Conservation (phyloP, 2,888 invertebrate species). For the Amphiduros pacificus region DNA sequence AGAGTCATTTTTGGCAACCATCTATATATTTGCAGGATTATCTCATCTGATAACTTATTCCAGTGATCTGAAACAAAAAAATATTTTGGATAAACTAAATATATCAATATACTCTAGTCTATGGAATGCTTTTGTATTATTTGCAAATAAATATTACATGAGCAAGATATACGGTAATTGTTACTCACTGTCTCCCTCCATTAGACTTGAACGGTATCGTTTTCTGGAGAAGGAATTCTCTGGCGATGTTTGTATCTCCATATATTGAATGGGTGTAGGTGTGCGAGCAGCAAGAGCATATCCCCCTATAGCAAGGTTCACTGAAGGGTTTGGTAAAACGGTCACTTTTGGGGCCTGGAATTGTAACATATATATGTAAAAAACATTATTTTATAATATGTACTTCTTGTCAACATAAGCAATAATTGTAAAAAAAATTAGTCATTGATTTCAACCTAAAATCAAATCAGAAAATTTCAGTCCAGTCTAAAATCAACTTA, state of each 20-base stretch:
- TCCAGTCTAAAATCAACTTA: too few relatives aligned
- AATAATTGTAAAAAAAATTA: not conserved
- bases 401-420: not conserved
- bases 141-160: too few relatives aligned
- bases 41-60: slow-evolving; percentile 79
- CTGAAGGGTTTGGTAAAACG: slow-evolving; percentile 8
- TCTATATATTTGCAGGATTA: slow-evolving; percentile 76
- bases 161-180: too few relatives aligned
- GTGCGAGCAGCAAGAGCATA: not conserved
- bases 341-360: slow-evolving; percentile 16
- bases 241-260: too few relatives aligned
- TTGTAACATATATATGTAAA: not conserved
- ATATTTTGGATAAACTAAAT: too few relatives aligned
- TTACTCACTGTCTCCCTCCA: too few relatives aligned
- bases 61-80: slow-evolving; percentile 70
- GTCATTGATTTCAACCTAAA: not conserved
- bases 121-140: too few relatives aligned
- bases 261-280: not conserved
- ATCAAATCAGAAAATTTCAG: not conserved
- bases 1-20: slow-evolving; percentile 80
- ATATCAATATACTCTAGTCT: too few relatives aligned
- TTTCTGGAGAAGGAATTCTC: too few relatives aligned
- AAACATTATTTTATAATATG: not conserved
- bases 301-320: slow-evolving; percentile 10
- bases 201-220: too few relatives aligned